Conservation (phyloP, 1,140 invertebrate species). For the Ridgeia piscesae region DNA sequence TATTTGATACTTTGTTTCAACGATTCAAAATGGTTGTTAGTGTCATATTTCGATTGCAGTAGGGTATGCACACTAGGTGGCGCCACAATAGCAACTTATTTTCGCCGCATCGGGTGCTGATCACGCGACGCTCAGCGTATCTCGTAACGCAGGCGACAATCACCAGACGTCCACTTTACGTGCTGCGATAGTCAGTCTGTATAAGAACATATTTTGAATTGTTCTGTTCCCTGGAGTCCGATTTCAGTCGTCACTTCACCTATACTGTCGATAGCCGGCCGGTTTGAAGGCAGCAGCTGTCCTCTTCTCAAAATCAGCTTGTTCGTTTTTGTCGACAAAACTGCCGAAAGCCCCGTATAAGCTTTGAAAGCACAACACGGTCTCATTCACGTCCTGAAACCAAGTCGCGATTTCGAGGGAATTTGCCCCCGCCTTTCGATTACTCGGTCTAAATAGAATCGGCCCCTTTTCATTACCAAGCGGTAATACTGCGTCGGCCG, state of each 20-base stretch:
- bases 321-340: not conserved
- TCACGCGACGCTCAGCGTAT: no score
- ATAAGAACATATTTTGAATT: not conserved
- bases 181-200: not conserved
- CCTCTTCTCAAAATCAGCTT: not conserved
- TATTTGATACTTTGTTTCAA: no score
- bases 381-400: not conserved
- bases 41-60: no score
- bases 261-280: not conserved
- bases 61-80: no score
- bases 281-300: not conserved
- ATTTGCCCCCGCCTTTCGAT: not conserved
- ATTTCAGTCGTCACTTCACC: not conserved
- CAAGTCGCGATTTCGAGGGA: slow-evolving; percentile 2
- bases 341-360: slow-evolving; percentile 15
- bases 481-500: not conserved
- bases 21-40: no score
- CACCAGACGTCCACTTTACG: not conserved
- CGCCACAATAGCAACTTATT: no score
- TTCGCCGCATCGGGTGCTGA: no score
- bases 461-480: not conserved
- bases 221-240: not conserved
- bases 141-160: no score
- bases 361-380: not conserved
- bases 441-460: not conserved